Conservation (phyloP, 2,113 vertebrate genomes). For the Odocoileus hemionus region DNA sequence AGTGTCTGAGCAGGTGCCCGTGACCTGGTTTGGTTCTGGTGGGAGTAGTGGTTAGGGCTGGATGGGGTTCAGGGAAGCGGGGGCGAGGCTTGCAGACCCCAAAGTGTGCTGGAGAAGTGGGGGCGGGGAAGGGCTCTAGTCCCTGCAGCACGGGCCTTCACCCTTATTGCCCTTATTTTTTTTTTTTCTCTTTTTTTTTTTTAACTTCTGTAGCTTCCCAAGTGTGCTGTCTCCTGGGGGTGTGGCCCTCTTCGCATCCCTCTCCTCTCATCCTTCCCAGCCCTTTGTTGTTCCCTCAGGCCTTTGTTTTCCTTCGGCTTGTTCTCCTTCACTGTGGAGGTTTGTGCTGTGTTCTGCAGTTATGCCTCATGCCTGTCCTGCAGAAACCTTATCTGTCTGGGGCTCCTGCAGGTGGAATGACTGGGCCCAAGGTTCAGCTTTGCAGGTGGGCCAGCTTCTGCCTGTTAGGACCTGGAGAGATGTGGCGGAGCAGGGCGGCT, state of each 20-base stretch:
- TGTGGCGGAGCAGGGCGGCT: too few relatives aligned
- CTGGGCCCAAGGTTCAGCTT: neutral
- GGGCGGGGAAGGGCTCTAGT: neutral
- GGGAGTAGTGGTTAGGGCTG: neutral
- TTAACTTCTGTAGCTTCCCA: neutral
- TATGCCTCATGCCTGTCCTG: fast-evolving
- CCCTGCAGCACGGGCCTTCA: fast-evolving
- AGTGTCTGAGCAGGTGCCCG: neutral
- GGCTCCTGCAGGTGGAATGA: neutral
- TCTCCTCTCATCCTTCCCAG: fast-evolving
- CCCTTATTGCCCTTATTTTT: neutral
- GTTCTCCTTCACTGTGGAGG: neutral
- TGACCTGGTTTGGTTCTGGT: neutral
- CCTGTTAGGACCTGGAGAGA: neutral
- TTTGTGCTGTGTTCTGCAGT: neutral
- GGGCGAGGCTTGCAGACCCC: neutral
- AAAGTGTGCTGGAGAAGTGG: neutral
- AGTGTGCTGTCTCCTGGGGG: neutral
- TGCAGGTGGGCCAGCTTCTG: neutral
- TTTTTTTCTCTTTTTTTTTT: too few relatives aligned
- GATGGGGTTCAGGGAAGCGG: neutral
- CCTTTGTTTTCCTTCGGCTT: neutral
- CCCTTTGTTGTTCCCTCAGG: neutral
- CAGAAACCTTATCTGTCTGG: neutral
- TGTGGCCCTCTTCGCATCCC: neutral